Evolutionary conservation across 2,888 invertebrate species (phyloP), one percentile per base, ranked within the genome.

Genomic region (Ctenicera cuprea): DNA sequence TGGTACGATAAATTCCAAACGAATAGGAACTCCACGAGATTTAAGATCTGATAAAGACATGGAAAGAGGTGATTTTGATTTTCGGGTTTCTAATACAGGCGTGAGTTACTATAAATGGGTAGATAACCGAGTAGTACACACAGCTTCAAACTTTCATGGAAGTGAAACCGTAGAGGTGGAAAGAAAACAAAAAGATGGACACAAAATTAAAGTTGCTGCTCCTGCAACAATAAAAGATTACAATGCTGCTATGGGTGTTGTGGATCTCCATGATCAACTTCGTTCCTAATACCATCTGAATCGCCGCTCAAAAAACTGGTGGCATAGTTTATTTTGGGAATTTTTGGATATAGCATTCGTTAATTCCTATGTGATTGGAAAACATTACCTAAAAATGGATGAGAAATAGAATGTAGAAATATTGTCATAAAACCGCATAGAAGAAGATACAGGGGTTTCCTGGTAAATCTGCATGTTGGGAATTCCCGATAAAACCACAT

Each of bases 21-120:
- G 38, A 38, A 38, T 4, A 38, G 38, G 38, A 38, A 38, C 9
- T 9, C 38, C 38, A 20, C 8, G 20, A 12, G 20, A 52, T 11
- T 3, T 57, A 48, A n/a, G 1, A 33, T 2, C 38, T 59, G 64
- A 71, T 33, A 71, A 71, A 48, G 16, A 33, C 4, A 33, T 71
- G 26, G 12, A 30, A 20, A 26, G 71, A 54, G 71, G 71, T 33
- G 54, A 71, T 14, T 48, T 18, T 59, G 65, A 71, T 48, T 65
- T 33, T 22, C 26, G 37, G 12, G 57, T 45, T n/a, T 65, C 48
- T 65, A 43, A 65, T 26, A 54, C 45, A 12, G 33, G 22, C 12
- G 12, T 70, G 4, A 11, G 50, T 11, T 38, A 30, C n/a, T 12
- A 26, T 4, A 63, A 70, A 43, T 71, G 71, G 71, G n/a, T 26